Evolutionary conservation across 2,113 vertebrate species (phyloP).

Genomic region (Anser brachyrhynchus): DNA sequence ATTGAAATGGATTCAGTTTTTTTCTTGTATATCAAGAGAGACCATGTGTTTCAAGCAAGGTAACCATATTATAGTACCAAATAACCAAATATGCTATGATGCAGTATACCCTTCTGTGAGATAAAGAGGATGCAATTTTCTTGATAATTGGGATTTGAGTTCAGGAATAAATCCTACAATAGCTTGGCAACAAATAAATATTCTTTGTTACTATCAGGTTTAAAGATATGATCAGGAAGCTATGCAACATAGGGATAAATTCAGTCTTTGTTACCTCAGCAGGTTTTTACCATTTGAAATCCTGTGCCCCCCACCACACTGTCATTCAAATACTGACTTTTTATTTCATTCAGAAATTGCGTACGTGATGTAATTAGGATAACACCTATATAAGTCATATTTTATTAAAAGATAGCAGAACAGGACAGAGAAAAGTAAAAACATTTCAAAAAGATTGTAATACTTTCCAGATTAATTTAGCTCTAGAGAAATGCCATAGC

Average conservation of each 20-base stretch:
- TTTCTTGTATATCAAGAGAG: slow-evolving; percentile 79
- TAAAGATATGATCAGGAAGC: slow-evolving; percentile 69
- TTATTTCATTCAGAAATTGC: slow-evolving; percentile 67
- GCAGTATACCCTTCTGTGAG: slow-evolving; percentile 66
- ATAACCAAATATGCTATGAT: slow-evolving; percentile 79
- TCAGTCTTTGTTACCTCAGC: slow-evolving; percentile 62
- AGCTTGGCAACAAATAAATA: slow-evolving; percentile 74
- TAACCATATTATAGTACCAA: slow-evolving; percentile 80
- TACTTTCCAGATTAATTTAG: neutral
- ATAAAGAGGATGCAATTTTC: slow-evolving; percentile 75
- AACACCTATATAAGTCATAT: slow-evolving; percentile 59
- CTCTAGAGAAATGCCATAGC: neutral
- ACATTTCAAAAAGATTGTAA: neutral
- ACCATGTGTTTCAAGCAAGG: slow-evolving; percentile 83
- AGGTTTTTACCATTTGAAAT: slow-evolving; percentile 68
- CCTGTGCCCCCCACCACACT: neutral
- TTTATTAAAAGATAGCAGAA: slow-evolving; percentile 69
- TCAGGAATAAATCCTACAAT: slow-evolving; percentile 75
- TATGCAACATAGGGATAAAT: slow-evolving; percentile 58
- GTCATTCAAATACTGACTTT: slow-evolving; percentile 67
- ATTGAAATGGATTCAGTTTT: slow-evolving; percentile 86
- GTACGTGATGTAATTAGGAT: slow-evolving; percentile 60
- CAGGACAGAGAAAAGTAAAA: slow-evolving; percentile 33
- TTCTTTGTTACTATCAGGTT: slow-evolving; percentile 70
- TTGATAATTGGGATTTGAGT: slow-evolving; percentile 72